phyloP scores from a whole-genome alignment of 1,140 invertebrate species.

The Andricus grossulariae region DNA sequence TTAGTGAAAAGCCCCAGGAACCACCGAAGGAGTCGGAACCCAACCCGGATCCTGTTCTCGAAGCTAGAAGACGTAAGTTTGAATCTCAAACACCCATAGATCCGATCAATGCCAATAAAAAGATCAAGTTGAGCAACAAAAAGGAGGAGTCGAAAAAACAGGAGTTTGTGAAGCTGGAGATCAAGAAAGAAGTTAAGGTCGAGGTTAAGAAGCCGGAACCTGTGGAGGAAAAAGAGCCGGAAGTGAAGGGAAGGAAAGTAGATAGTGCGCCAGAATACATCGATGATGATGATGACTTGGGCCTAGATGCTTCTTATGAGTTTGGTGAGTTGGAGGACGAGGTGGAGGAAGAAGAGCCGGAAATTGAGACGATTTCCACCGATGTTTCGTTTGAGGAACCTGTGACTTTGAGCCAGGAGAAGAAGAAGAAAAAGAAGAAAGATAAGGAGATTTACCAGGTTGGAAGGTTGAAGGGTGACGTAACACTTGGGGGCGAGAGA shows the following conservation, averaged over 20 bases:
- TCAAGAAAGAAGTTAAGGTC: slow-evolving; percentile 39
- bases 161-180: slow-evolving; percentile 40
- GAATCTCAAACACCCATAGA: slow-evolving; percentile 67
- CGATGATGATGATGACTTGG: slow-evolving; percentile 48
- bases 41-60: slow-evolving; percentile 64
- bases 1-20: slow-evolving; percentile 43
- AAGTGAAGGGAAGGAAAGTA: slow-evolving; percentile 41
- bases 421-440: slow-evolving; percentile 70
- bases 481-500: slow-evolving; percentile 61
- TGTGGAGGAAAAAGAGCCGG: slow-evolving; percentile 36
- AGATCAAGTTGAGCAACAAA: slow-evolving; percentile 67
- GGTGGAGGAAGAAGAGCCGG: slow-evolving; percentile 41
- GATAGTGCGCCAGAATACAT: slow-evolving; percentile 42
- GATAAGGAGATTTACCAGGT: slow-evolving; percentile 72
- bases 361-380: slow-evolving; percentile 32
- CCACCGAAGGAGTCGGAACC: slow-evolving; percentile 22
- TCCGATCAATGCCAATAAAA: slow-evolving; percentile 67
- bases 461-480: slow-evolving; percentile 64
- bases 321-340: slow-evolving; percentile 53
- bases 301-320: slow-evolving; percentile 55
- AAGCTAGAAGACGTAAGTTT: slow-evolving; percentile 70
- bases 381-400: slow-evolving; percentile 41
- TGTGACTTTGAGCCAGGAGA: slow-evolving; percentile 41
- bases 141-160: slow-evolving; percentile 46
- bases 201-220: slow-evolving; percentile 43